Conservation (phyloP, 2,888 invertebrate species). For the Opisthograptis luteolata region DNA sequence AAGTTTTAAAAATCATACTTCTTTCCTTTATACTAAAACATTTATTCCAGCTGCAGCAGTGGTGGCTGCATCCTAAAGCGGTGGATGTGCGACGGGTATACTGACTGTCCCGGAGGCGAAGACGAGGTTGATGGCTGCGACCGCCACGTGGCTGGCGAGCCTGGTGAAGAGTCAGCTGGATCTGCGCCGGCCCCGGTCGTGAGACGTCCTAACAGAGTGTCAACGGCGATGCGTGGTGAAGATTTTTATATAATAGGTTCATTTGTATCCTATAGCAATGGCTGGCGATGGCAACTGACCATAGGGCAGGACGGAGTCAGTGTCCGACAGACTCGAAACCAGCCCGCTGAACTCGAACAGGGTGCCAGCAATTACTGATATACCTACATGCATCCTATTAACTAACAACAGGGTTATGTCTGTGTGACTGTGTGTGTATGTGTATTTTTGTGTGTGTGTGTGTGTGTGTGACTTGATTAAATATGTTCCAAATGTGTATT, state of each 20-base stretch:
- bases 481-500: too few species aligned
- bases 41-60: constrained; percentile 54
- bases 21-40: not conserved
- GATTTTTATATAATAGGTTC: constrained; percentile 19
- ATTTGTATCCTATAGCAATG: not conserved
- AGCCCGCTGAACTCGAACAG: too few species aligned
- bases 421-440: too few species aligned
- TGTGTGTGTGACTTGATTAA: too few species aligned
- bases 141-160: constrained; percentile 42
- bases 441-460: too few species aligned
- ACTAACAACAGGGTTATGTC: too few species aligned
- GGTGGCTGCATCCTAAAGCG: constrained; percentile 70
- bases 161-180: constrained; percentile 68
- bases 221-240: constrained; percentile 31
- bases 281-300: too few species aligned
- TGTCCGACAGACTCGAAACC: too few species aligned
- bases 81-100: constrained; percentile 79
- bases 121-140: constrained; percentile 58
- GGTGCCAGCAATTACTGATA: too few species aligned
- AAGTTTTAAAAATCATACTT: too few species aligned
- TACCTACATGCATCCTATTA: too few species aligned
- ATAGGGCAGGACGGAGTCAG: too few species aligned
- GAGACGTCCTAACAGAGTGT: constrained; percentile 55
- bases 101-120: constrained; percentile 72
- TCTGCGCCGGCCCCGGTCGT: constrained; percentile 71